A percentile compares a stretch with the other conserved stretches of the same genome.
phyloP scores from a whole-genome alignment of 2,888 invertebrate genomes.

The Agrotis exclamationis region DNA sequence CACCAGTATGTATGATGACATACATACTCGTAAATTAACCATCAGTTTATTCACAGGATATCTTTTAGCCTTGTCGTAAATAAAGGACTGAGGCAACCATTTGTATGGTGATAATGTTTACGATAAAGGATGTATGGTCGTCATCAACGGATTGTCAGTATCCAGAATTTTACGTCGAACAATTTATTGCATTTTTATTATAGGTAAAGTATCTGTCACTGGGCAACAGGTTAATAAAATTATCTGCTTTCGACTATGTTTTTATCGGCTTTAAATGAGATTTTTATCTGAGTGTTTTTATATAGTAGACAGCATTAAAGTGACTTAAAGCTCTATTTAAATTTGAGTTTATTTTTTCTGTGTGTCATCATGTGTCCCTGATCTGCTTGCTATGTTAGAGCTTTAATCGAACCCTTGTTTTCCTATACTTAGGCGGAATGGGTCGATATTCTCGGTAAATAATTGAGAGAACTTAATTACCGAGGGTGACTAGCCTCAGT shows the following conservation, averaged over 20 bases:
- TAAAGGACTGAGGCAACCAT: not conserved
- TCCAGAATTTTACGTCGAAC: slow-evolving; percentile 16
- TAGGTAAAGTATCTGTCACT: slow-evolving; percentile 28
- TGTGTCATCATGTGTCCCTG: slow-evolving; percentile 10
- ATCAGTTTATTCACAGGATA: not conserved
- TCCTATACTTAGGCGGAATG: not conserved
- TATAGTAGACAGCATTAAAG: not conserved
- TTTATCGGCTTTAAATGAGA: not conserved
- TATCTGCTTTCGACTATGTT: not conserved
- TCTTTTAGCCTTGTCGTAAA: not conserved
- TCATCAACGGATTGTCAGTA: not conserved
- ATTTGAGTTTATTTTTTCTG: slow-evolving; percentile 29
- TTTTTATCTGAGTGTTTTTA: slow-evolving; percentile 26
- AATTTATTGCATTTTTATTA: slow-evolving; percentile 30
- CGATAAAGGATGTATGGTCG: not conserved
- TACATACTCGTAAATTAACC: slow-evolving; percentile 3
- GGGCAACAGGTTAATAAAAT: slow-evolving; percentile 38
- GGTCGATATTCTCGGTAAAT: slow-evolving; percentile 33
- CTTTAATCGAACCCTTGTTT: slow-evolving; percentile 2
- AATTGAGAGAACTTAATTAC: slow-evolving; percentile 44
- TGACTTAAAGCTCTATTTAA: slow-evolving; percentile 8
- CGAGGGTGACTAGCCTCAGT: slow-evolving; percentile 14
- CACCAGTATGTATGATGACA: not conserved
- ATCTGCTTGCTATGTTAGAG: slow-evolving; percentile 23
- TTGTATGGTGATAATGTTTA: slow-evolving; percentile 7